These are phyloP conservation scores for Drosophila punjabiensis DNA, from an alignment of 1,140 invertebrate species.

Conservation along the genomic window DNA sequence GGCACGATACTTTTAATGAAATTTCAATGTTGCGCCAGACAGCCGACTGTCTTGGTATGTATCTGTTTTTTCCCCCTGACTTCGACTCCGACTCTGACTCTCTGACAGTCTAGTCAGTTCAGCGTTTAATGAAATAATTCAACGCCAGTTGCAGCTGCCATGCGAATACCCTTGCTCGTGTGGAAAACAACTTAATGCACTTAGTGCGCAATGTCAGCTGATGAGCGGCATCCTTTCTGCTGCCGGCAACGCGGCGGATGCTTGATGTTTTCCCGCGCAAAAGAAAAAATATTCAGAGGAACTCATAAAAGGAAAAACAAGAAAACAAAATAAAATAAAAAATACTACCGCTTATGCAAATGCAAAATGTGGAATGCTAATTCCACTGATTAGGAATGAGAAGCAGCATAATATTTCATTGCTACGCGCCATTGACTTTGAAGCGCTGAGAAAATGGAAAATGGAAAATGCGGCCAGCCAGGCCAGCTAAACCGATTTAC, in stretches of 20 bases:
- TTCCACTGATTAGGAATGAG: slow-evolving; percentile 73
- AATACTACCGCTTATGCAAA: slow-evolving; percentile 66
- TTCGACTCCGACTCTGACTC: slow-evolving; percentile 14
- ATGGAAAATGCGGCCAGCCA: slow-evolving; percentile 32
- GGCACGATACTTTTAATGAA: slow-evolving; percentile 78
- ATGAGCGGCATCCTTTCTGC: slow-evolving; percentile 17
- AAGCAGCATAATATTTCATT: slow-evolving; percentile 75
- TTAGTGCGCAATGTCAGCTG: slow-evolving; percentile 70
- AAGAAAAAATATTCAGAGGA: slow-evolving; percentile 20
- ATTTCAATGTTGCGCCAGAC: slow-evolving; percentile 72
- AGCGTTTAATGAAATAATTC: slow-evolving; percentile 80
- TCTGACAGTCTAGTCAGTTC: slow-evolving; percentile 49
- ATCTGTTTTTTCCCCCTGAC: slow-evolving; percentile 15
- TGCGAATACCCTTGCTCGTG: slow-evolving; percentile 33
- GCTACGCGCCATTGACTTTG: slow-evolving; percentile 81
- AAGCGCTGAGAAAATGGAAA: slow-evolving; percentile 26
- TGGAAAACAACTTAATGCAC: slow-evolving; percentile 83
- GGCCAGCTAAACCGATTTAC: slow-evolving; percentile 75
- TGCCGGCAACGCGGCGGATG: slow-evolving; percentile 51
- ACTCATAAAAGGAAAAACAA: slow-evolving; percentile 29
- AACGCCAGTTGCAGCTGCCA: slow-evolving; percentile 75
- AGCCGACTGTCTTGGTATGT: slow-evolving; percentile 33
- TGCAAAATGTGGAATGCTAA: slow-evolving; percentile 73
- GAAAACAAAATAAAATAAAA: slow-evolving; percentile 4
- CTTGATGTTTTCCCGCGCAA: slow-evolving; percentile 48